Percentiles rank a stretch among this genome's conserved stretches.
These are phyloP conservation scores for Zosterops pallidus DNA, from an alignment of 2,113 vertebrate genomes.

Conservation along the genomic window DNA sequence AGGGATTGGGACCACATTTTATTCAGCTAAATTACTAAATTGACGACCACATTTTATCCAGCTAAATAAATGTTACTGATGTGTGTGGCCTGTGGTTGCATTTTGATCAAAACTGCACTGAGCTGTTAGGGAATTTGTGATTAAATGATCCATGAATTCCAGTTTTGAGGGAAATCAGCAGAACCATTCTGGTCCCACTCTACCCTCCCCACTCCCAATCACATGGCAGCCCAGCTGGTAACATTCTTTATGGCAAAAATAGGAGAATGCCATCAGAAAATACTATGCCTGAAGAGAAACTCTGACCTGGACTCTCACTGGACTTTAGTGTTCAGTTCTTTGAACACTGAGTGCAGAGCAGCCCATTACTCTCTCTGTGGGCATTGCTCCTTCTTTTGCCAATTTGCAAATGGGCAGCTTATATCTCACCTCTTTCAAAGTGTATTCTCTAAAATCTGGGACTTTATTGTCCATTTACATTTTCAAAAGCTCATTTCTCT, in stretches of 20 bases:
- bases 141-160: neutral
- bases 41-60: neutral
- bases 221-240: neutral
- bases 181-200: neutral
- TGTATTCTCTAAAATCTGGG: neutral
- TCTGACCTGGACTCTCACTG: neutral
- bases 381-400: neutral
- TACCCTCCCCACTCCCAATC: neutral
- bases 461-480: neutral
- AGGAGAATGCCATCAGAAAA: neutral
- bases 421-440: neutral
- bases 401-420: neutral
- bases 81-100: neutral
- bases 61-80: neutral
- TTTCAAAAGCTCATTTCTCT: neutral
- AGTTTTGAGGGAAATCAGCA: neutral
- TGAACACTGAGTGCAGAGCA: neutral
- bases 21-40: neutral
- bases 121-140: neutral
- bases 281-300: neutral
- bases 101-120: neutral
- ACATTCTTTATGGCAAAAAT: neutral
- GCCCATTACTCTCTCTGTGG: neutral
- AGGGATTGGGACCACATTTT: neutral
- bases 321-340: neutral